Evolutionary conservation across 2,797 vertebrate species (phyloP).

Genomic region (Arnoldichthys spilopterus): DNA sequence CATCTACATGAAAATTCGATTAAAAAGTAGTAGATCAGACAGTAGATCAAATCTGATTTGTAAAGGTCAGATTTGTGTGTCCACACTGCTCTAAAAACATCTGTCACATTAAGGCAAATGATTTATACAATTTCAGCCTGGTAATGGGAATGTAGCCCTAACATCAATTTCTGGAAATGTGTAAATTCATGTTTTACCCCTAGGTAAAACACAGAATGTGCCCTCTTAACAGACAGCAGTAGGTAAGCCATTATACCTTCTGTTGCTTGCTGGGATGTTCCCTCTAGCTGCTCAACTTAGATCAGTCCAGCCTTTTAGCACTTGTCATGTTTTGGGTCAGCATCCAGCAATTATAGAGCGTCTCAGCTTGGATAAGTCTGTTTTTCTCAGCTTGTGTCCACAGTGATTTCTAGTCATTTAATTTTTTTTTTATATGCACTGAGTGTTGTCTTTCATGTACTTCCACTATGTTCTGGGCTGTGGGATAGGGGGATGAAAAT

Average conservation of each 20-base stretch:
- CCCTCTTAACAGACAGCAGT: background rate
- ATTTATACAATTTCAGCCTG: no score
- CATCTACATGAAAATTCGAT: no score
- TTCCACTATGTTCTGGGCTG: background rate
- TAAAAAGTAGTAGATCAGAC: no score
- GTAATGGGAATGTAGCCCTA: no score
- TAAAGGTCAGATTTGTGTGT: no score
- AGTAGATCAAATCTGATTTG: no score
- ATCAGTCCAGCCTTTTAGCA: background rate
- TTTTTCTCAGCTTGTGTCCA: background rate
- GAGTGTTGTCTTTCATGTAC: background rate
- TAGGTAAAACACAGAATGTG: background rate
- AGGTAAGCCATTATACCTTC: no score
- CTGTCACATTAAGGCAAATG: no score
- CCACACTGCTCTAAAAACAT: no score
- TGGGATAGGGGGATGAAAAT: background rate
- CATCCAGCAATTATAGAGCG: background rate
- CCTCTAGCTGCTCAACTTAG: background rate
- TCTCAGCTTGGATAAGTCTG: background rate
- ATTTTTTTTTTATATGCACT: background rate
- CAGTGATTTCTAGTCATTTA: background rate
- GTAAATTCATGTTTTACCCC: background rate
- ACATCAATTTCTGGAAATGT: background rate
- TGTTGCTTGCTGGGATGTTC: background rate
- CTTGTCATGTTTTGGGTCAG: background rate